These are phyloP conservation scores for Drosophila suzukii DNA, from an alignment of 1,140 invertebrate species.

Conservation along the genomic window DNA sequence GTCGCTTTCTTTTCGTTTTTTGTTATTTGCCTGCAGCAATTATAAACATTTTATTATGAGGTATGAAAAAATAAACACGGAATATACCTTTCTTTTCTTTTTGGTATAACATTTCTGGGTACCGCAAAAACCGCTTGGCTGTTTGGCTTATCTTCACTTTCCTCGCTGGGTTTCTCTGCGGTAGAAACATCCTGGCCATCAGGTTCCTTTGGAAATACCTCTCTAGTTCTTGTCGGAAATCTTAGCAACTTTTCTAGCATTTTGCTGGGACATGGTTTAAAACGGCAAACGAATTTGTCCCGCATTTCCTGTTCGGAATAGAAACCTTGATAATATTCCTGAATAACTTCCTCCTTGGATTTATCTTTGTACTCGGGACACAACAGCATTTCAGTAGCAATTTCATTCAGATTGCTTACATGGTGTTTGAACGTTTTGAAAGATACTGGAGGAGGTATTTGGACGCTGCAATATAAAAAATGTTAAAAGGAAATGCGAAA, in stretches of 20 bases:
- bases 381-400: conserved; percentile 27
- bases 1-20: no score
- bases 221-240: neutral
- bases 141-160: neutral
- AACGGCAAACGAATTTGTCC: conserved; percentile 4
- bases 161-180: neutral
- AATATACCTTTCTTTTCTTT: neutral
- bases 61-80: no score
- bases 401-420: conserved; percentile 26
- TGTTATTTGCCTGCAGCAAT: no score
- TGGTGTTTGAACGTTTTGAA: conserved; percentile 16
- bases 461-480: no score
- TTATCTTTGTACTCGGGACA: conserved; percentile 3
- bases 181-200: neutral
- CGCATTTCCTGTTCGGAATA: conserved; percentile 29
- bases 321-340: conserved; percentile 29
- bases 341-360: conserved; percentile 5
- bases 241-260: conserved; percentile 21
- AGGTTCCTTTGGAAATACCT: neutral
- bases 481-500: no score
- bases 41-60: no score
- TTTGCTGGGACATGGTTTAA: conserved; percentile 37
- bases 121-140: no score
- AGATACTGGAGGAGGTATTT: neutral
- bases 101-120: neutral